phyloP scores from a whole-genome alignment of 2,113 vertebrate genomes.

The Chelonoidis abingdonii region DNA sequence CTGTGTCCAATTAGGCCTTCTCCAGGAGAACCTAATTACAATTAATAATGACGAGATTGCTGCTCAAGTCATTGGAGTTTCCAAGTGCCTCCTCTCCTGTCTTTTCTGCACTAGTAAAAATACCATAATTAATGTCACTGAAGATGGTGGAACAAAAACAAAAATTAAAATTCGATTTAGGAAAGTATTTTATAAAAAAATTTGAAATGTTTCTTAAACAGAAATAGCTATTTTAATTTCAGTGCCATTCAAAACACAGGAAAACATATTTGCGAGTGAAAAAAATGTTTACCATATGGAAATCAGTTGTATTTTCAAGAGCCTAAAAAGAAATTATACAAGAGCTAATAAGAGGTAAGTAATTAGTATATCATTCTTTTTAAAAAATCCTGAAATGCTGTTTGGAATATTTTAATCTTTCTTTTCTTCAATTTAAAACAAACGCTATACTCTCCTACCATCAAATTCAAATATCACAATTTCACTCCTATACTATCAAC shows the following conservation, averaged over 20 bases:
- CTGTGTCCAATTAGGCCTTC: too few species aligned
- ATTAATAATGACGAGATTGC: too few species aligned
- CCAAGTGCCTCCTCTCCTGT: background rate
- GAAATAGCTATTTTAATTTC: constrained; percentile 55
- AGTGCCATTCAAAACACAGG: constrained; percentile 60
- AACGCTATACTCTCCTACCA: background rate
- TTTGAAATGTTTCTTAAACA: constrained; percentile 58
- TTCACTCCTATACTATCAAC: constrained; percentile 5
- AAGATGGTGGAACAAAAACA: constrained; percentile 33
- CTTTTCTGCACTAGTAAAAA: background rate
- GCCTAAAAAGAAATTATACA: background rate
- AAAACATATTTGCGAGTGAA: constrained; percentile 51
- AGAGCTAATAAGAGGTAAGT: constrained; percentile 9
- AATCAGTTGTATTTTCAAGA: constrained; percentile 61
- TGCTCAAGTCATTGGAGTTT: too few species aligned
- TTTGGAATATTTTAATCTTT: background rate
- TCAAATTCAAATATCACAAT: background rate
- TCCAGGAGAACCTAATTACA: too few species aligned
- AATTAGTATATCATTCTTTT: background rate
- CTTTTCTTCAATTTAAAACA: background rate
- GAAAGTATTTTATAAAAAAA: constrained; percentile 47
- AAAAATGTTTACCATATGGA: constrained; percentile 35
- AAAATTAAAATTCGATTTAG: constrained; percentile 34
- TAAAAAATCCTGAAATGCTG: background rate
- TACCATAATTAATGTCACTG: background rate